phyloP scores from a whole-genome alignment of 2,797 vertebrate species.

The Antrozous pallidus region DNA sequence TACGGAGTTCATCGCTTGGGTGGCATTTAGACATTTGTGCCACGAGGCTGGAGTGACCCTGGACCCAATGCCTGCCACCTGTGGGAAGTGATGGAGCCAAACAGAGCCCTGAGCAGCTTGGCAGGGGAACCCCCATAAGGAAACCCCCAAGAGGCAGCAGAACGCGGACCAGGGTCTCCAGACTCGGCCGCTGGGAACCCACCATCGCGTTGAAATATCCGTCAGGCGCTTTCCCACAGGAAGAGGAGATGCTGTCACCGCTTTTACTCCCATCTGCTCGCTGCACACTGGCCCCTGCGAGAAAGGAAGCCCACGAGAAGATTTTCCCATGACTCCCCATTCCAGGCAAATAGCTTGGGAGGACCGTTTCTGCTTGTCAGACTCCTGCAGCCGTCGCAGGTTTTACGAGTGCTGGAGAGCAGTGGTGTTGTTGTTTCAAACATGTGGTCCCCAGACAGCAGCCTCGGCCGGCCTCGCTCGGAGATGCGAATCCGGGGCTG shows the following conservation, averaged over 20 bases:
- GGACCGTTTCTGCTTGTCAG: not conserved
- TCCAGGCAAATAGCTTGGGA: not conserved
- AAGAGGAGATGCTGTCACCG: not conserved
- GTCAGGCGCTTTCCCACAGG: not conserved
- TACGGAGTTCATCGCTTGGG: not conserved
- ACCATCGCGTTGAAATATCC: not conserved
- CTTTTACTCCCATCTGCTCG: not conserved
- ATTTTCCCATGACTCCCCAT: not conserved
- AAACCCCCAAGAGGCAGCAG: not conserved
- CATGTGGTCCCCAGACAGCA: not conserved
- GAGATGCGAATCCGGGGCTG: not conserved
- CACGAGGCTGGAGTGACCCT: not conserved
- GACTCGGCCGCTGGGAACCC: not conserved
- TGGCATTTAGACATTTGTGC: not conserved
- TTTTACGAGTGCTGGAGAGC: not conserved
- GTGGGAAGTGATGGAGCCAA: not conserved
- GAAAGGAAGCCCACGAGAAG: not conserved
- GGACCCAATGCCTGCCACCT: not conserved
- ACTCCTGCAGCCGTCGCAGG: not conserved
- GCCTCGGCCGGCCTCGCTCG: too few relatives aligned
- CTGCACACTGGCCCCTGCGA: not conserved
- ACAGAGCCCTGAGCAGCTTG: not conserved
- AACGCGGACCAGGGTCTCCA: not conserved
- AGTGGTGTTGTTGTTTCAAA: not conserved
- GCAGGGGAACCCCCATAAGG: not conserved